These are phyloP conservation scores for Ginglymostoma cirratum DNA, from an alignment of 2,113 vertebrate species.

Conservation along the genomic window DNA sequence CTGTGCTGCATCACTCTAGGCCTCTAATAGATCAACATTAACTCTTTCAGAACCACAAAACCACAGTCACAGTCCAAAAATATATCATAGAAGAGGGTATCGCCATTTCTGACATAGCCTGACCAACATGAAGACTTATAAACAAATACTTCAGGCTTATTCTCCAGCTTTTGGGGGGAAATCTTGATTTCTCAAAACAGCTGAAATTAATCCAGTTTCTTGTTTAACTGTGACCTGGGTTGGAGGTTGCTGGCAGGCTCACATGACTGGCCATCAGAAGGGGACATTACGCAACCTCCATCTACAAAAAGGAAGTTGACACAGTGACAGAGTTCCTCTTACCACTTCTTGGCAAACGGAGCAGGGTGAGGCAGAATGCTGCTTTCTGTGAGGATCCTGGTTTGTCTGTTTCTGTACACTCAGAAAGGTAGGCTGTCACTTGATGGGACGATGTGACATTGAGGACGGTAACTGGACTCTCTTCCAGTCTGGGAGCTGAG, in stretches of 20 bases:
- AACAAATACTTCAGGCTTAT: too few species aligned
- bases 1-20: too few species aligned
- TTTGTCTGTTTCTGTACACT: neutral
- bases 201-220: too few species aligned
- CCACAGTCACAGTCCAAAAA: too few species aligned
- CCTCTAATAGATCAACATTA: too few species aligned
- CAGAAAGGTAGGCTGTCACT: neutral
- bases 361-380: neutral
- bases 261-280: neutral
- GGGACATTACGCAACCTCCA: neutral
- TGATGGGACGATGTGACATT: too few species aligned
- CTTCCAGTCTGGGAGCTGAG: neutral
- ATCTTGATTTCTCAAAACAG: too few species aligned
- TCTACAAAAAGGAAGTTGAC: neutral
- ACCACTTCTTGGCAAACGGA: neutral
- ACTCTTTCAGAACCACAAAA: too few species aligned
- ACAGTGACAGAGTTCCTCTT: neutral
- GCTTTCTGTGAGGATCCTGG: neutral
- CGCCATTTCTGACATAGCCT: too few species aligned
- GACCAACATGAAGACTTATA: too few species aligned
- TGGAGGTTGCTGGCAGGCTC: neutral
- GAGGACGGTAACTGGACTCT: neutral
- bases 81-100: too few species aligned
- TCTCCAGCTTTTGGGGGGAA: too few species aligned
- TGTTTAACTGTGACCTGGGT: neutral